Percentiles rank a stretch among this genome's conserved stretches.
These are phyloP conservation scores for Drosophila santomea DNA, from an alignment of 1,140 invertebrate species.

Conservation along the genomic window DNA sequence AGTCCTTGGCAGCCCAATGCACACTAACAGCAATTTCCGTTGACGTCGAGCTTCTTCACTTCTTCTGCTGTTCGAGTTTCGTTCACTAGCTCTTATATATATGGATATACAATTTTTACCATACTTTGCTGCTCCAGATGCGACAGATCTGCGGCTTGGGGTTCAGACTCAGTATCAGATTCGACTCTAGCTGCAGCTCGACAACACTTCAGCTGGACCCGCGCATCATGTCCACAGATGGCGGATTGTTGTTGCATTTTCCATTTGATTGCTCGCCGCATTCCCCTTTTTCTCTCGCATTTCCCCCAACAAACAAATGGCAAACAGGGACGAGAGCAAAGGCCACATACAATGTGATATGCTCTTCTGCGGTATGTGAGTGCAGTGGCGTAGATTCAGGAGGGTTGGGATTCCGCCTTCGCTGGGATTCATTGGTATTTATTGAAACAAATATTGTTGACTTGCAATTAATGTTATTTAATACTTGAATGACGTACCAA, in stretches of 20 bases:
- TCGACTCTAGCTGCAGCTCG: constrained; percentile 7
- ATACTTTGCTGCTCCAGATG: constrained; percentile 19
- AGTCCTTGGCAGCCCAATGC: constrained; percentile 33
- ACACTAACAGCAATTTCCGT: constrained; percentile 74
- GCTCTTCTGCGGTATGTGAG: constrained; percentile 31
- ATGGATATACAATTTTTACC: constrained; percentile 4
- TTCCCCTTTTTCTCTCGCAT: constrained; percentile 10
- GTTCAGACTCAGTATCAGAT: constrained; percentile 14
- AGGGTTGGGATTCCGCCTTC: background rate
- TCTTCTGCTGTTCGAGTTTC: constrained; percentile 23
- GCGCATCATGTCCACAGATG: constrained; percentile 41
- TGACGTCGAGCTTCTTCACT: constrained; percentile 51
- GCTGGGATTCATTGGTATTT: too few species aligned
- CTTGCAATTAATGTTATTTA: too few species aligned
- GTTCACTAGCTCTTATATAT: constrained; percentile 13
- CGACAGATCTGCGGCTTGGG: constrained; percentile 1
- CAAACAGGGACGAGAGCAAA: constrained; percentile 17
- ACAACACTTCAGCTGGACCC: constrained; percentile 71
- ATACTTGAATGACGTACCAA: too few species aligned
- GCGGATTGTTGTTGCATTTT: constrained; percentile 71
- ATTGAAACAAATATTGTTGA: too few species aligned
- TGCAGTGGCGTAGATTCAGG: background rate
- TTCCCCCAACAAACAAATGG: constrained; percentile 17
- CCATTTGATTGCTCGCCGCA: constrained; percentile 71
- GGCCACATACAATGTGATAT: constrained; percentile 40